Evolutionary conservation across 2,888 invertebrate genomes (phyloP).

Genomic region (Xylota sylvarum): DNA sequence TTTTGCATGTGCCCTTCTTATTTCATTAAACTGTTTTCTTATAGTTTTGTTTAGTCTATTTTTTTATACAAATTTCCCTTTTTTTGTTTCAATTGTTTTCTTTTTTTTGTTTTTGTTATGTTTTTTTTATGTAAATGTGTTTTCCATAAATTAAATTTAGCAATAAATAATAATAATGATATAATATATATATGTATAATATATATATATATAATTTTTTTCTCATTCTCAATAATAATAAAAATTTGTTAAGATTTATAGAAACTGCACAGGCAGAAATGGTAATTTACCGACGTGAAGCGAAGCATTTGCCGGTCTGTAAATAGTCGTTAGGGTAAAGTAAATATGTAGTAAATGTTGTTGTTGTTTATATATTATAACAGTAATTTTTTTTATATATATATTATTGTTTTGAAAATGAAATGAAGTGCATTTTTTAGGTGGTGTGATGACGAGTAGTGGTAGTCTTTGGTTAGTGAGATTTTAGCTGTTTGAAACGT

Average conservation of each 20-base stretch:
- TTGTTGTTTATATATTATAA: constrained; percentile 69
- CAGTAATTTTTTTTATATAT: constrained; percentile 53
- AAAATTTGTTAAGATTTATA: constrained; percentile 80
- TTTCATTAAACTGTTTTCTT: constrained; percentile 47
- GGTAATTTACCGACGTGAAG: constrained; percentile 83
- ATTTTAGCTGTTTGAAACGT: constrained; percentile 52
- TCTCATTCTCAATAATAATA: constrained; percentile 79
- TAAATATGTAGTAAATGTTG: constrained; percentile 75
- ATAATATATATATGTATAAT: constrained; percentile 49
- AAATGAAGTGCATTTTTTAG: constrained; percentile 69
- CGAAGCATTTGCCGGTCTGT: constrained; percentile 83
- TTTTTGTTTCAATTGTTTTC: constrained; percentile 55
- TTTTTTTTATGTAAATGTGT: constrained; percentile 48
- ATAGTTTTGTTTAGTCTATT: constrained; percentile 61
- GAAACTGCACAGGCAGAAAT: constrained; percentile 84
- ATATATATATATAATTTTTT: constrained; percentile 78
- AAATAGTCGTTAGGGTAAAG: constrained; percentile 79
- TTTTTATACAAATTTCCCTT: constrained; percentile 58
- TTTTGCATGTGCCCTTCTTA: constrained; percentile 72
- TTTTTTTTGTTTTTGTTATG: constrained; percentile 33
- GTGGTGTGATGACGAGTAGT: constrained; percentile 59
- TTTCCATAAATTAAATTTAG: constrained; percentile 71
- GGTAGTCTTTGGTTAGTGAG: constrained; percentile 58
- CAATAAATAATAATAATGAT: constrained; percentile 74
- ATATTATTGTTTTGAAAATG: constrained; percentile 63